Percentiles rank a stretch among this genome's conserved stretches.
Conservation (phyloP, 2,113 vertebrate genomes). For the Bubalus kerabau region DNA sequence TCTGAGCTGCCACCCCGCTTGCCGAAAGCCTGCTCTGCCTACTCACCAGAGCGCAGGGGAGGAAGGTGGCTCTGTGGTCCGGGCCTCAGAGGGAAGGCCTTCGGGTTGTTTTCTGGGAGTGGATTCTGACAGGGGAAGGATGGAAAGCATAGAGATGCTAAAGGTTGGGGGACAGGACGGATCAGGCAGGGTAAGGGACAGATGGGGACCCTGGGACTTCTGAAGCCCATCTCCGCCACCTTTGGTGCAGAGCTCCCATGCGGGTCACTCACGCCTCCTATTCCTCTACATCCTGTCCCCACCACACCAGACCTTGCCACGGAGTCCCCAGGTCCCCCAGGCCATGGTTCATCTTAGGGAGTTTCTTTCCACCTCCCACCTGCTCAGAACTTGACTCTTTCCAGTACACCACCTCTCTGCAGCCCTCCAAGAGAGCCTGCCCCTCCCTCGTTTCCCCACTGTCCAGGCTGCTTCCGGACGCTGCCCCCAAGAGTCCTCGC, state of each 20-base stretch:
- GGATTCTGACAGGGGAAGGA: neutral
- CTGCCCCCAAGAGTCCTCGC: neutral
- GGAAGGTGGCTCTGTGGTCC: neutral
- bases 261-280: neutral
- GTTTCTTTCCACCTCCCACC: neutral
- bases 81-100: neutral
- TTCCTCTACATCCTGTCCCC: rapidly evolving
- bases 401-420: neutral
- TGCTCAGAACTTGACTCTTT: neutral
- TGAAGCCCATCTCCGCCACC: neutral
- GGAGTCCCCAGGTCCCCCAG: neutral
- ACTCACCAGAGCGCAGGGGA: neutral
- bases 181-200: neutral
- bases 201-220: neutral
- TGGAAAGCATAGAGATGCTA: neutral
- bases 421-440: neutral
- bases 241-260: neutral
- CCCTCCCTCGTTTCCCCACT: neutral
- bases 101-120: neutral
- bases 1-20: neutral
- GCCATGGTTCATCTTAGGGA: neutral
- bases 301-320: neutral
- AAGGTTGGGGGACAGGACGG: neutral
- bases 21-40: neutral
- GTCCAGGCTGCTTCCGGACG: neutral